Evolutionary conservation across 2,888 invertebrate species (phyloP).

Genomic region (Meta bourneti): DNA sequence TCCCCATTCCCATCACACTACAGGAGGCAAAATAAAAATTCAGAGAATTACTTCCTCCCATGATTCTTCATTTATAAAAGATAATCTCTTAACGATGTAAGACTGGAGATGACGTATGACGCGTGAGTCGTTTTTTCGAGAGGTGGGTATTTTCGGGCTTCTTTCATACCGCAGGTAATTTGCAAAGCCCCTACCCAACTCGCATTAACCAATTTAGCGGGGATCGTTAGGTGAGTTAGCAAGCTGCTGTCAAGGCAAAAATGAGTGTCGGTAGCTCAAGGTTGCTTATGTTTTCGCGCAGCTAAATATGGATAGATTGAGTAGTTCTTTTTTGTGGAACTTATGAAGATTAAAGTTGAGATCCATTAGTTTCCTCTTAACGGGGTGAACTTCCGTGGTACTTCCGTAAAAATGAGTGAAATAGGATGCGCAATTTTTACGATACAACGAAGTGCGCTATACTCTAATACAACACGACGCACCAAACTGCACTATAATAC

Average conservation of each 20-base stretch:
- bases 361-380: not conserved
- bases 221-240: not conserved
- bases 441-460: too few species aligned
- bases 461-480: too few species aligned
- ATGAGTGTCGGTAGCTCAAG: not conserved
- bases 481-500: too few species aligned
- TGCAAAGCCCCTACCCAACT: not conserved
- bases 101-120: not conserved
- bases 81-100: not conserved
- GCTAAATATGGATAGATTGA: not conserved
- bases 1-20: not conserved
- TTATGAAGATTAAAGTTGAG: not conserved
- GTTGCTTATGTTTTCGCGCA: not conserved
- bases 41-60: not conserved
- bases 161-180: not conserved
- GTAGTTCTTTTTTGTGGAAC: not conserved
- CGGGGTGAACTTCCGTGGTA: too few species aligned
- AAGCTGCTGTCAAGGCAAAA: not conserved
- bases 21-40: not conserved
- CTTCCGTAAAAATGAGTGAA: too few species aligned
- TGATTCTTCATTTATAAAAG: conserved; percentile 13
- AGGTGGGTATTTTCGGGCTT: not conserved
- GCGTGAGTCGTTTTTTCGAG: not conserved
- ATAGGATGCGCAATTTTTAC: too few species aligned
- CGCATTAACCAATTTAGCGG: not conserved